These are phyloP conservation scores for Macaca fascicularis DNA, from an alignment of 2,113 vertebrate genomes.

Conservation along the genomic window T2T-MFA8v1.1 NC_088395.1:137750501-137751000, in stretches of 20 bases:
- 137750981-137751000: not conserved
- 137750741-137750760: too few species aligned
- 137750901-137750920: not conserved
- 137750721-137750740: constrained; percentile 33
- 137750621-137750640: not conserved
- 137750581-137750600: not conserved
- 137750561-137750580: not conserved
- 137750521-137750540: not conserved
- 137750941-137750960: not conserved
- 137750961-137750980: not conserved
- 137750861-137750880: too few species aligned
- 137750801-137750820: too few species aligned
- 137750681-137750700: constrained; percentile 9
- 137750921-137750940: not conserved
- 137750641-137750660: not conserved
- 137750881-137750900: not conserved
- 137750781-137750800: too few species aligned
- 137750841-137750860: too few species aligned
- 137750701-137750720: not conserved
- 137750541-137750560: not conserved
- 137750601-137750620: constrained; percentile 8
- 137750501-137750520: not conserved
- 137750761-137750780: too few species aligned
- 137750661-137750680: constrained; percentile 38
- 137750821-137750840: too few species aligned